Base-by-base conservation (phyloP, 2,113 vertebrate genomes). In the Plotosus lineatus region DNA sequence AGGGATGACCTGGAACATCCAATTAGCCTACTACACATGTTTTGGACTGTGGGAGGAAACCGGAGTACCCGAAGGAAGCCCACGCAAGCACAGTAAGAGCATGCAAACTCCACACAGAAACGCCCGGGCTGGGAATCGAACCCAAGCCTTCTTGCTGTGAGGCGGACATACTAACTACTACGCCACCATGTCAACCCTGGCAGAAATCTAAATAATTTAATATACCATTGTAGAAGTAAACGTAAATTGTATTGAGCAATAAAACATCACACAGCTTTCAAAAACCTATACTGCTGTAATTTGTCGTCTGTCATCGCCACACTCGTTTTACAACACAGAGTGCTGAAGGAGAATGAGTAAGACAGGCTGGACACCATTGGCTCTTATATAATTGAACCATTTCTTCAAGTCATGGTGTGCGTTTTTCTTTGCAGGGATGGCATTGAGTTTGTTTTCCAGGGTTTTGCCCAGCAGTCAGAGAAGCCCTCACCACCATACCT, bases 401-500 rank as follows among this genome's bases (percentile, higher is more conserved):
- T n/a, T 68, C 48, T 19, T 3, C n/a, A 12, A 63, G 38, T 46
- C 31, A n/a, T 17, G 28, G 36, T 26, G 15, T 72, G n/a, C 78
- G 21, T 51, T 48, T 63, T 40, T 83, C 33, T 79, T 42, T 63
- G 86, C 75, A 98, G 96, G 89, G 94, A 92, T 65, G 94, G 96
- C 55, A 95, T 97, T 58, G 95, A 98, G 82, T 98, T 97, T 87
- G 96, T 94, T 60, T 96, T 97, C 90, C 91, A 89, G 83, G 95
- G 92, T 48, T 92, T 90, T 75, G 85, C 63, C 74, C 91, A 89
- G 87, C 91, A 90, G 36, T 78, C 89, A 40, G 92, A 90, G 21
- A 90, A 88, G 19, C 86, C 87, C 7, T 85, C 91, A 9, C 95
- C 95, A 5, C 91, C 89, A 2, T 92, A 95, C 87, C 88, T 97